Evolutionary conservation across 2,888 invertebrate genomes (phyloP).

Genomic region (Drosophila birchii): DNA sequence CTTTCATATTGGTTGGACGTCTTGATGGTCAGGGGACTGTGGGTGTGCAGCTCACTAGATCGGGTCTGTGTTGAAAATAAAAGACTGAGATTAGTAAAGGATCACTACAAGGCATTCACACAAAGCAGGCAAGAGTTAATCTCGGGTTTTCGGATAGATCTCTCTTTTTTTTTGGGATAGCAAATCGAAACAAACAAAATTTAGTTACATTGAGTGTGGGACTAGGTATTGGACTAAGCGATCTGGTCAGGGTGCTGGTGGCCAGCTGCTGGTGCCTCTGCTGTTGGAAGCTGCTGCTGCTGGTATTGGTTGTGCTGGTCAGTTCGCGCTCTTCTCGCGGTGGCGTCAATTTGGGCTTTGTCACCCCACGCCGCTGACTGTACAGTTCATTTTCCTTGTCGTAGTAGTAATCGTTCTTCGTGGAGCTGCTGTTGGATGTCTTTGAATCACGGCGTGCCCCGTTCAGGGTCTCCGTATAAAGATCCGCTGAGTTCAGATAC

Average conservation of each 20-base stretch:
- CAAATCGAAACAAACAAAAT: conserved; percentile 53
- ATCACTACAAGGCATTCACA: neutral
- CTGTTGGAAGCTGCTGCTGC: conserved; percentile 55
- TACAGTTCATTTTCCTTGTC: conserved; percentile 85
- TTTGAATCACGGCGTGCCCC: conserved; percentile 82
- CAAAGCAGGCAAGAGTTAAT: conserved; percentile 31
- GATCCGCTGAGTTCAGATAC: conserved; percentile 81
- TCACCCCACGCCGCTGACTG: conserved; percentile 74
- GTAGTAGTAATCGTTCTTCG: conserved; percentile 83
- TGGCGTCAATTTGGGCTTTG: conserved; percentile 80
- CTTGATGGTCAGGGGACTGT: conserved; percentile 84
- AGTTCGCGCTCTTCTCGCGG: conserved; percentile 83
- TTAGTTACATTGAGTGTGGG: conserved; percentile 85
- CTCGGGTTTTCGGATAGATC: conserved; percentile 25
- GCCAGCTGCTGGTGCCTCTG: conserved; percentile 61
- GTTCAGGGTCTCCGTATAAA: conserved; percentile 75
- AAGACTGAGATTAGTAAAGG: neutral
- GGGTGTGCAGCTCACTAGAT: conserved; percentile 83
- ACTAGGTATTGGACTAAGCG: conserved; percentile 83
- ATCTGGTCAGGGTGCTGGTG: conserved; percentile 57
- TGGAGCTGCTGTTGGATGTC: conserved; percentile 72
- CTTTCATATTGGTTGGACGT: conserved; percentile 83
- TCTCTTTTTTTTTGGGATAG: conserved; percentile 12
- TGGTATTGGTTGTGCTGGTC: conserved; percentile 43
- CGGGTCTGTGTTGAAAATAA: conserved; percentile 74